Base-by-base conservation (phyloP, 2,888 invertebrate species). In the Dryomyza anilis region DNA sequence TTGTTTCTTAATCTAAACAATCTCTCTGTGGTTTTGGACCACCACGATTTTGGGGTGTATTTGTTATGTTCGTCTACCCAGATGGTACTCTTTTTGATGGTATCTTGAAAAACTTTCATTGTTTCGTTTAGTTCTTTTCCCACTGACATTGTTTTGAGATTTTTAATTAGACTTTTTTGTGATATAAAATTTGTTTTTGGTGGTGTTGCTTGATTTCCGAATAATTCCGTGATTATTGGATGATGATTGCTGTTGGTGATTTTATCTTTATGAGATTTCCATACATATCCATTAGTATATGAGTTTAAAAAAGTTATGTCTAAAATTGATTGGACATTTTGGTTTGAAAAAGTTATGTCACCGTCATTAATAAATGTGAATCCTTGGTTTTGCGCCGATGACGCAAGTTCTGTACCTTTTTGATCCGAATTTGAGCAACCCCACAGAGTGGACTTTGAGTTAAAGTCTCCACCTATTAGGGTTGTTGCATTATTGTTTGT, bases 161-260 rank as follows among this genome's bases (percentile, higher is more conserved):
- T 10, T 7, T 46, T 3, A 2, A 21, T 12, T 33, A 33, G 19
- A 3, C 14, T 19, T 4, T 46, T 46, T 21, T 14, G 3, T 16
- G 19, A 16, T 3, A 46, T 4, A n/a, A 46, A n/a, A 16, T 19
- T 46, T 4, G 46, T 4, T 6, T 46, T 16, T 8, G 16, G 12
- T 23, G 33, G 45, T 14, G 23, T 8, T 1, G 43, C 8, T 16
- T 4, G 55, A 10, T 30, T 52, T 5, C 4, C 29, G 7, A 12
- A 8, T 4, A 64, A 4, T 53, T 50, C 43, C 4, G 64, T 61
- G 0, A 62, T 8, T 8, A 67, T 58, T 1, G 64, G 64, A 1
- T 4, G 2, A 14, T 64, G 64, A n/a, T 62, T 64, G 19, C 67
- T 67, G 6, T 52, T 48, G 0, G 67, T 55, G 1, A 67, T 46